Evolutionary conservation across 2,888 invertebrate genomes (phyloP).

Genomic region (Diadegma fenestrale): DNA sequence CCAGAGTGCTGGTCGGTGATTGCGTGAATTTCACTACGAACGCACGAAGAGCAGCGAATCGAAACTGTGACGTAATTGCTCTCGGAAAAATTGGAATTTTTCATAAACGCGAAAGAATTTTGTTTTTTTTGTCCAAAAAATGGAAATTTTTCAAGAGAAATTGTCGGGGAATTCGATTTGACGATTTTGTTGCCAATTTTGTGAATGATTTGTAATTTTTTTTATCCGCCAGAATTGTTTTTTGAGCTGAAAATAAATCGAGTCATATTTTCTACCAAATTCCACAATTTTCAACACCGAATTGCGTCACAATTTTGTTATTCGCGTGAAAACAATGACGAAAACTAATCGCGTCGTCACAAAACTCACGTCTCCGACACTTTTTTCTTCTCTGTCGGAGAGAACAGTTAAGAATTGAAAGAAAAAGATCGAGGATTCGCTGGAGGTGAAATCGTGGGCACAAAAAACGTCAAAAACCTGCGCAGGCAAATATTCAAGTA

Average conservation of each 20-base stretch:
- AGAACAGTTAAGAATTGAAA: not conserved
- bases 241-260: not conserved
- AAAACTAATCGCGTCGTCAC: constrained; percentile 15
- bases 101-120: no score
- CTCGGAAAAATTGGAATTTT: not conserved
- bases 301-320: constrained; percentile 10
- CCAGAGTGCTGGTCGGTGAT: constrained; percentile 7
- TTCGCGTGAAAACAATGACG: not conserved
- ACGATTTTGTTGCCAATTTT: not conserved
- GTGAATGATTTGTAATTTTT: not conserved
- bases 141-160: not conserved
- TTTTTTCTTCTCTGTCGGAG: not conserved
- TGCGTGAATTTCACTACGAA: not conserved
- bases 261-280: not conserved
- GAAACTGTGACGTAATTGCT: not conserved
- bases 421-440: not conserved
- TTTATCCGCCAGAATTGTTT: not conserved
- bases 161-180: not conserved
- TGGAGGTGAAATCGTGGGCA: not conserved
- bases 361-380: not conserved
- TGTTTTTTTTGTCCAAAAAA: not conserved
- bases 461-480: not conserved
- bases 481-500: not conserved
- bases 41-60: not conserved
- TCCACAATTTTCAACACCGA: not conserved